A percentile compares a stretch with the other conserved stretches of the same genome.
Evolutionary conservation across 2,797 vertebrate genomes (phyloP).

Genomic region (Sebastiscus albofasciatus): DNA sequence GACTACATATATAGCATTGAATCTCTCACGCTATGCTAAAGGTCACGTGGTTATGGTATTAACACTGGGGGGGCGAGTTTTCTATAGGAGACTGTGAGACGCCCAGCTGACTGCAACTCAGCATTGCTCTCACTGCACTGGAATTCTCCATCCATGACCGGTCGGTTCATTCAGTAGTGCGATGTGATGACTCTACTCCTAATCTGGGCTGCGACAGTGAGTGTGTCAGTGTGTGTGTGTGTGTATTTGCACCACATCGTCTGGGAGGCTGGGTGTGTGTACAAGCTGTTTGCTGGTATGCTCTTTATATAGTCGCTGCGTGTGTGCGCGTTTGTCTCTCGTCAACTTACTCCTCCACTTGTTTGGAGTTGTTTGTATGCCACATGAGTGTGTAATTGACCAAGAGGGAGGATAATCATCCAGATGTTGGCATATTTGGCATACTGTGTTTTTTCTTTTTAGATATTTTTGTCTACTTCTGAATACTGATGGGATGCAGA

Average conservation of each 20-base stretch:
- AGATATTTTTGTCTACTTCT: conserved; percentile 47
- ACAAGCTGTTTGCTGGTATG: conserved; percentile 46
- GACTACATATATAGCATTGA: background rate
- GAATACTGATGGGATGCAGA: conserved; percentile 1
- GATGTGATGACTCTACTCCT: conserved; percentile 38
- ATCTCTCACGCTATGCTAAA: conserved; percentile 23
- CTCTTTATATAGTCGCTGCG: conserved; percentile 34
- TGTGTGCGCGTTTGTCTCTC: conserved; percentile 43
- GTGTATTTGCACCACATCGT: conserved; percentile 32
- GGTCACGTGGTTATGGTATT: conserved; percentile 43
- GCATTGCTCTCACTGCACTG: conserved; percentile 44
- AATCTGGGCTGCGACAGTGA: background rate
- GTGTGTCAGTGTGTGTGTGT: background rate
- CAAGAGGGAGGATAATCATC: conserved; percentile 5
- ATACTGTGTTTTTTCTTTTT: conserved; percentile 4
- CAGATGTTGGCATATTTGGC: conserved; percentile 51
- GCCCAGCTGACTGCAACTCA: conserved; percentile 35
- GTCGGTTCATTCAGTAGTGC: conserved; percentile 39
- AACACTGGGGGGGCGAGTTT: background rate
- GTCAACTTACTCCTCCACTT: conserved; percentile 30
- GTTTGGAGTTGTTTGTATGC: conserved; percentile 55
- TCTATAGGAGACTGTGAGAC: conserved; percentile 39
- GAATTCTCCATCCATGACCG: conserved; percentile 52
- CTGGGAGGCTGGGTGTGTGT: conserved; percentile 34
- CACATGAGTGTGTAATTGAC: conserved; percentile 55